Evolutionary conservation across 2,888 invertebrate genomes (phyloP).

Genomic region (Hydropsyche betteni): DNA sequence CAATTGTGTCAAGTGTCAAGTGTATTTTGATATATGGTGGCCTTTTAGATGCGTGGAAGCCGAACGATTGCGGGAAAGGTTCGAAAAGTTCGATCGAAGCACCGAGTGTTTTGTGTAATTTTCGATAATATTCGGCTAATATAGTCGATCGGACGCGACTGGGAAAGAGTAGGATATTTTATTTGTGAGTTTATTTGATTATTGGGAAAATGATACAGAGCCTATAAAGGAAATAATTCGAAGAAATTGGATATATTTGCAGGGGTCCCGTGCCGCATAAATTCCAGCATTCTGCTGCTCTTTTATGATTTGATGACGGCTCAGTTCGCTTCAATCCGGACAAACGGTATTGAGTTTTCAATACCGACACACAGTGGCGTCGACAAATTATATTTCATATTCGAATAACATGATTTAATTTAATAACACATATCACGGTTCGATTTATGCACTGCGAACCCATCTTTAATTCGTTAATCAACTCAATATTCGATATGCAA

Average conservation of each 20-base stretch:
- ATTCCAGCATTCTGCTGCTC: slow-evolving; percentile 51
- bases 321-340: slow-evolving; percentile 51
- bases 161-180: slow-evolving; percentile 22
- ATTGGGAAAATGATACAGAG: slow-evolving; percentile 47
- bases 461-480: too few species aligned
- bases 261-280: slow-evolving; percentile 46
- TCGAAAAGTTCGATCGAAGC: too few species aligned
- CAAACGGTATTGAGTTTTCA: slow-evolving; percentile 51
- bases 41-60: too few species aligned
- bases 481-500: too few species aligned
- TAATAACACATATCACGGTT: not conserved
- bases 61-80: too few species aligned
- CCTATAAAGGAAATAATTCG: slow-evolving; percentile 49
- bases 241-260: slow-evolving; percentile 47
- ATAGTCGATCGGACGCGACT: not conserved
- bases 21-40: too few species aligned
- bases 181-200: slow-evolving; percentile 45
- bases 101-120: too few species aligned
- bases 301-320: slow-evolving; percentile 50
- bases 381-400: not conserved
- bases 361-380: slow-evolving; percentile 36
- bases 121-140: not conserved
- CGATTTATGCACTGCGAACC: not conserved
- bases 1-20: too few species aligned
- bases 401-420: too few species aligned